Evolutionary conservation across 2,888 invertebrate genomes (phyloP).

Genomic region (Pharmacophagus antenor): DNA sequence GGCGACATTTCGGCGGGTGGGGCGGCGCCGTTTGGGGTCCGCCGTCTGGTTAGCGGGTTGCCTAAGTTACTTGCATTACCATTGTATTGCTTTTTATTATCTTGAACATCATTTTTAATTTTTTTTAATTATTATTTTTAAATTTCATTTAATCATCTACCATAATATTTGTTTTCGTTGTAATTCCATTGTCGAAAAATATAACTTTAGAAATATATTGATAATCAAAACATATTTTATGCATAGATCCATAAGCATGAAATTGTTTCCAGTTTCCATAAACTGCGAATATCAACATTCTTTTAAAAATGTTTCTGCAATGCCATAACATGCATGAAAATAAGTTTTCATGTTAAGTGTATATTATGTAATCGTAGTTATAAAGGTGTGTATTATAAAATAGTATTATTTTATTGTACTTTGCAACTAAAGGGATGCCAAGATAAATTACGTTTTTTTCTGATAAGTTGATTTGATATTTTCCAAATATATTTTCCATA

Average conservation of each 20-base stretch:
- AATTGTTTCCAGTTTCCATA: too few relatives aligned
- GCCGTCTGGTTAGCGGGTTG: constrained; percentile 76
- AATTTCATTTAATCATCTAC: too few relatives aligned
- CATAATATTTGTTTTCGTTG: background rate
- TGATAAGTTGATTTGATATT: background rate
- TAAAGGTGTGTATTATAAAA: too few relatives aligned
- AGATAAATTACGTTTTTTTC: background rate
- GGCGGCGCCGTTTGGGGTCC: constrained; percentile 55
- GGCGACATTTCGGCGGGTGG: constrained; percentile 62
- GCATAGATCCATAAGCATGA: too few relatives aligned
- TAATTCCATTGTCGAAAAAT: background rate
- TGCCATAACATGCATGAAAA: too few relatives aligned
- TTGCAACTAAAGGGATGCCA: too few relatives aligned
- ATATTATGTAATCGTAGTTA: too few relatives aligned
- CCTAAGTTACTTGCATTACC: constrained; percentile 56
- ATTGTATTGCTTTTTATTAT: constrained; percentile 27
- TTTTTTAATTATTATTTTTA: background rate
- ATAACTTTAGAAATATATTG: background rate
- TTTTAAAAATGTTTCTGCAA: too few relatives aligned
- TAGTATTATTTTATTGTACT: too few relatives aligned
- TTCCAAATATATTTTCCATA: background rate
- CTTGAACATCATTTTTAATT: background rate
- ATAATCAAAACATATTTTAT: too few relatives aligned
- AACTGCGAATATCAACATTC: too few relatives aligned
- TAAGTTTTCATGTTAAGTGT: too few relatives aligned